Evolutionary conservation across 1,140 invertebrate species (phyloP), one percentile per base, ranked within the genome.

Genomic region (Sycobia sp.): DNA sequence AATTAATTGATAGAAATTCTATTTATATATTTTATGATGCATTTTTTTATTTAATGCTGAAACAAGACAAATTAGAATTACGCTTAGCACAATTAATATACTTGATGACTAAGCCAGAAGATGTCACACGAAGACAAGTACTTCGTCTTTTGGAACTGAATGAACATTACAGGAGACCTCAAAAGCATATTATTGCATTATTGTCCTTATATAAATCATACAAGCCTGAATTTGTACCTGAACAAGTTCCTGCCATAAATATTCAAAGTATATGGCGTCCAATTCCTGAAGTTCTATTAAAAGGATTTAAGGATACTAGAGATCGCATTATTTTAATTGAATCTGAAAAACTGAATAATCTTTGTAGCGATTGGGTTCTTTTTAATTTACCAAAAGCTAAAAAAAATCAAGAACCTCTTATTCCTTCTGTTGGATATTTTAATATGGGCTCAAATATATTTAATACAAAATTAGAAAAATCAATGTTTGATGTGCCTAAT

Each of bases 141-240:
- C 14, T 41, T 5, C 68, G 74, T 64, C 43, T 82, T 20, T 61
- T 78, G 16, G 43, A 38, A 32, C 25, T 75, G 4, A 70, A 72
- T 4, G 13, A 64, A 23, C 63, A 51, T 50, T 68, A 67, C 22
- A 50, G 54, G 18, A 75, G 63, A 47, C 61, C 68, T 22, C 72
- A 49, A 36, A 77, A 69, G 51, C 71, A 79, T 51, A 65, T 80
- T 4, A 73, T 56, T 50, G 77, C 75, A 5, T 68, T 82, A 50
- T 64, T 82, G 16, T 80, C 71, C 72, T 75, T 82, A 41, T 83
- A 76, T 53, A 83, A 83, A 59, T 79, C 78, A 1, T 83, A 79
- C 36, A 83, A 80, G 65, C 80, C 81, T 22, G 80, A 82, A 65
- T 70, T 77, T 46, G 81, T 83, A 0, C 80, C 80, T 18, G 80